These are phyloP conservation scores for Lepus oiostolus DNA, from an alignment of 2,797 vertebrate species.

Conservation along the genomic window DNA sequence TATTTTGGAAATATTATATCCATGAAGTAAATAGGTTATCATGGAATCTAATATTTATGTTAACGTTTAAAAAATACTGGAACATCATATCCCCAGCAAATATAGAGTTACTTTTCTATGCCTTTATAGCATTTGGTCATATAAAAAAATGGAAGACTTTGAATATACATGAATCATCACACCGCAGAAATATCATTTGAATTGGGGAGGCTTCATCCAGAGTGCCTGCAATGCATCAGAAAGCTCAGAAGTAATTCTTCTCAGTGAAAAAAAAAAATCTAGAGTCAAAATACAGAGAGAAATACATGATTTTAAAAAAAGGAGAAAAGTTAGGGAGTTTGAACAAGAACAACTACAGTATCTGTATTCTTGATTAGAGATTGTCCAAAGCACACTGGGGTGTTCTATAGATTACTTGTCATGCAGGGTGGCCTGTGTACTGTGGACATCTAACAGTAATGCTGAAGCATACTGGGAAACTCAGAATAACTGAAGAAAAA, in stretches of 20 bases:
- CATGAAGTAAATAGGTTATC: not conserved
- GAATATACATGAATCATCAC: not conserved
- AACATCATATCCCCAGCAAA: not conserved
- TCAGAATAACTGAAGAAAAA: not conserved
- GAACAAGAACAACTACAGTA: not conserved
- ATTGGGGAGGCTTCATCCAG: fast-evolving
- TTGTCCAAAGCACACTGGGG: not conserved
- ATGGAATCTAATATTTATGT: too few species aligned
- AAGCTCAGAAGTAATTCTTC: not conserved
- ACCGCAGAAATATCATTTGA: not conserved
- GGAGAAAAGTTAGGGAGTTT: not conserved
- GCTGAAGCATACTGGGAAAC: not conserved
- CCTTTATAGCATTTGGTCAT: not conserved
- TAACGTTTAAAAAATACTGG: not conserved
- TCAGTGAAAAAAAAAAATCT: not conserved
- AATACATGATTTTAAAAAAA: not conserved
- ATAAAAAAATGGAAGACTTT: not conserved
- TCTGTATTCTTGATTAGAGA: not conserved
- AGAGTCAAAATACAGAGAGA: not conserved
- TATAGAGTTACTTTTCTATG: not conserved
- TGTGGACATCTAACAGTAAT: fast-evolving
- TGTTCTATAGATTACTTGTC: not conserved
- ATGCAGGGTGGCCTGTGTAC: not conserved
- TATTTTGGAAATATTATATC: not conserved
- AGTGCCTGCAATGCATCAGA: not conserved